Percentiles rank a stretch among this genome's conserved stretches.
Conservation (phyloP, 2,888 invertebrate genomes). For the Dynastes maya region DNA sequence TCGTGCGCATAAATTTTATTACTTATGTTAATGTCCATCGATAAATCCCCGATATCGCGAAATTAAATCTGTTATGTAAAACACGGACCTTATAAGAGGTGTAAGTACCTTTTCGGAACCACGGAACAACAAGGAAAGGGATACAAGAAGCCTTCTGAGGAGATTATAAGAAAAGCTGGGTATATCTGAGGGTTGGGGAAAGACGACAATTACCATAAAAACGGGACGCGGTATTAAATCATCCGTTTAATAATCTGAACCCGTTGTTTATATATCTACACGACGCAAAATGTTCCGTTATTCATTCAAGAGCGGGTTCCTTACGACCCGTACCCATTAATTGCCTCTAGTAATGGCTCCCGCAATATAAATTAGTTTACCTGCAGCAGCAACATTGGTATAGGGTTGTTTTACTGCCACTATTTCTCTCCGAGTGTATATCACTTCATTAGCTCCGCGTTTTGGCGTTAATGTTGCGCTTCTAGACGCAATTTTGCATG, state of each 20-base stretch:
- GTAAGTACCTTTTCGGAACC: constrained; percentile 1
- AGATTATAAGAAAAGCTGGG: not conserved
- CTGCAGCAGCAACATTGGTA: not conserved
- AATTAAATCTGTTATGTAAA: constrained; percentile 39
- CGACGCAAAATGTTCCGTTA: not conserved
- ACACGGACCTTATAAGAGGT: constrained; percentile 15
- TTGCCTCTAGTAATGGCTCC: constrained; percentile 4
- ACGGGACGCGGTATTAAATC: not conserved
- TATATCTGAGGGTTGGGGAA: not conserved
- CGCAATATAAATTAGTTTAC: constrained; percentile 31
- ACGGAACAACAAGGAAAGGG: no score
- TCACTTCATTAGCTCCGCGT: not conserved
- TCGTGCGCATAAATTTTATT: constrained; percentile 47
- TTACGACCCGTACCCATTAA: not conserved
- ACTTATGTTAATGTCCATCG: constrained; percentile 35
- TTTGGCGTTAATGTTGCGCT: not conserved
- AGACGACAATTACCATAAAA: constrained; percentile 14
- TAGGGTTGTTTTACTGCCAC: not conserved
- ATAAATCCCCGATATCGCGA: constrained; percentile 31
- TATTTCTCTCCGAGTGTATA: constrained; percentile 7
- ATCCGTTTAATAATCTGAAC: constrained; percentile 5
- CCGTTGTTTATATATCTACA: not conserved
- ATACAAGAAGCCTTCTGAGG: no score
- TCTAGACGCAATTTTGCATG: not conserved
- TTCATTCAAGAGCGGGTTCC: constrained; percentile 6